Percentiles rank a stretch among this genome's conserved stretches.
Evolutionary conservation across 2,888 invertebrate genomes (phyloP).

Genomic region (Synergus umbraculus): DNA sequence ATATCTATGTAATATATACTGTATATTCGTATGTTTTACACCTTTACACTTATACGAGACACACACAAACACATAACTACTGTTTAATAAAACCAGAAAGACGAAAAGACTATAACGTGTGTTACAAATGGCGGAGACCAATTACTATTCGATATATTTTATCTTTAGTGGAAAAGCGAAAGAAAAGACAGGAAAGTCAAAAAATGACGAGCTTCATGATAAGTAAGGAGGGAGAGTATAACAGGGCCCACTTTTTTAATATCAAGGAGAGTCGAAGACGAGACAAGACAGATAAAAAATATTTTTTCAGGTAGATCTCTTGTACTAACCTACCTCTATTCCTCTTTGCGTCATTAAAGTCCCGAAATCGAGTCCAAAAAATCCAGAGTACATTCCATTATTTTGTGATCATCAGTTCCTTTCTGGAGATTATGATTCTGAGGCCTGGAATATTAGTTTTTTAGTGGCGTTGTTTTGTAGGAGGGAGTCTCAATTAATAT

Average conservation of each 20-base stretch:
- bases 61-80: slow-evolving; percentile 20
- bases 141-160: slow-evolving; percentile 39
- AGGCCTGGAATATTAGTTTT: background rate
- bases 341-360: slow-evolving; percentile 19
- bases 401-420: slow-evolving; percentile 13
- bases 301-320: slow-evolving; percentile 23
- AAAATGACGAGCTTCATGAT: background rate
- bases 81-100: slow-evolving; percentile 12
- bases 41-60: slow-evolving; percentile 23
- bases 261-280: slow-evolving; percentile 13
- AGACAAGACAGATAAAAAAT: slow-evolving; percentile 16
- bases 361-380: slow-evolving; percentile 25
- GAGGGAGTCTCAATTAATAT: background rate
- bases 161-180: slow-evolving; percentile 18
- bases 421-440: slow-evolving; percentile 18
- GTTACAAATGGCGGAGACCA: slow-evolving; percentile 57
- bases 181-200: slow-evolving; percentile 18
- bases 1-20: slow-evolving; percentile 22
- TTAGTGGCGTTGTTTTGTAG: background rate
- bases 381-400: slow-evolving; percentile 32
- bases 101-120: slow-evolving; percentile 48
- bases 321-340: slow-evolving; percentile 24
- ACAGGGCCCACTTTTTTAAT: slow-evolving; percentile 24
- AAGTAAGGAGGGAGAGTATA: slow-evolving; percentile 6
- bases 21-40: slow-evolving; percentile 38